Percentiles rank a stretch among this genome's conserved stretches.
phyloP scores from a whole-genome alignment of 2,888 invertebrate genomes.

The Callyntrura guangdongensis region DNA sequence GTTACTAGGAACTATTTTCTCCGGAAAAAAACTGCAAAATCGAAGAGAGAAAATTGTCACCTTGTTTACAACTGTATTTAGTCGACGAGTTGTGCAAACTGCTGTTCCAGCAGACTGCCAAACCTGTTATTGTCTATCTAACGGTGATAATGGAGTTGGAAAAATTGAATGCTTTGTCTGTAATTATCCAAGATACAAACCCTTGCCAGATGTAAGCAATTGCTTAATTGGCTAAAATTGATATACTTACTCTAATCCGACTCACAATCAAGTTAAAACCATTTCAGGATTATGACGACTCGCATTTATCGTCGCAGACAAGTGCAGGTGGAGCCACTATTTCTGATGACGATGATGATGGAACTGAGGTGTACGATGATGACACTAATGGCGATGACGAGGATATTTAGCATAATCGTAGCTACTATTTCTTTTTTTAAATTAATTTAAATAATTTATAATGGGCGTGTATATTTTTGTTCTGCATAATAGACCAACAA shows the following conservation, averaged over 20 bases:
- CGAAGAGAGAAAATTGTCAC: conserved; percentile 88
- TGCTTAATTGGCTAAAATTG: background rate
- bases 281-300: conserved; percentile 61
- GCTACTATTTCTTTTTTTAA: background rate
- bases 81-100: conserved; percentile 89
- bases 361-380: conserved; percentile 50
- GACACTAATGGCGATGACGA: conserved; percentile 18
- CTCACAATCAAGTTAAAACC: no score
- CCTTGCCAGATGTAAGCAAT: conserved; percentile 77
- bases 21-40: conserved; percentile 88
- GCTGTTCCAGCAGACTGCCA: conserved; percentile 89
- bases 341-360: conserved; percentile 62
- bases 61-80: conserved; percentile 90
- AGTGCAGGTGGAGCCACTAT: background rate
- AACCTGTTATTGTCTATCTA: conserved; percentile 90
- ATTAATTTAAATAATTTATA: conserved; percentile 7
- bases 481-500: no score
- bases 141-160: conserved; percentile 89
- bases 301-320: conserved; percentile 7
- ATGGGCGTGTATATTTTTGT: no score
- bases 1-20: conserved; percentile 88
- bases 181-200: conserved; percentile 86
- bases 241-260: no score
- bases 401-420: background rate
- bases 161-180: conserved; percentile 90